phyloP scores from a whole-genome alignment of 2,888 invertebrate species.

The Caenorhabditis drosophilae region DNA sequence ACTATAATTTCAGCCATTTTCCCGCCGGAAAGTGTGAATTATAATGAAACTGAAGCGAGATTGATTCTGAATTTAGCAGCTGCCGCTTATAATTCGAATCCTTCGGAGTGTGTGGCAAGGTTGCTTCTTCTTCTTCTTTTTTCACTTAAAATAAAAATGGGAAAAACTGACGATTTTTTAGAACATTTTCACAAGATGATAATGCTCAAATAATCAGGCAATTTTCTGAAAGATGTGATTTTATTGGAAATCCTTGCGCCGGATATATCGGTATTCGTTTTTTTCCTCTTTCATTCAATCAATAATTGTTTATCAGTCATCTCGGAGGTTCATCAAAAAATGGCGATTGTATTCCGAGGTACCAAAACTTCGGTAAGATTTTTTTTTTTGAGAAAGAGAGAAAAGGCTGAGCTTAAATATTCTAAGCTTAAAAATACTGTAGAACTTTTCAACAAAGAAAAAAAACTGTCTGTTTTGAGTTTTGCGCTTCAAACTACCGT shows the following conservation, averaged over 20 bases:
- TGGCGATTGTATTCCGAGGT: conserved; percentile 41
- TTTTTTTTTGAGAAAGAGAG: background rate
- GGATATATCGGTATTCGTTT: conserved; percentile 31
- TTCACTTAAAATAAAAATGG: no score
- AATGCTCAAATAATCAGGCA: conserved; percentile 14
- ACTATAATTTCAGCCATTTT: conserved; percentile 8
- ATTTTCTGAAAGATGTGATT: conserved; percentile 36
- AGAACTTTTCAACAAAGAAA: no score
- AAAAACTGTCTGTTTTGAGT: no score
- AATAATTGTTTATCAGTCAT: conserved; percentile 17
- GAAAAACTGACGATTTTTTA: no score
- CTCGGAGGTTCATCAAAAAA: conserved; percentile 20
- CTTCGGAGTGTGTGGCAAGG: conserved; percentile 22
- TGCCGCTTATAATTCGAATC: conserved; percentile 48
- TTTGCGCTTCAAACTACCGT: no score
- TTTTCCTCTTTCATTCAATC: conserved; percentile 1
- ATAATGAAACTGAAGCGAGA: conserved; percentile 53
- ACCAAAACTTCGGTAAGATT: conserved; percentile 34
- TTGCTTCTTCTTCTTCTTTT: background rate
- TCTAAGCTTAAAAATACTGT: no score
- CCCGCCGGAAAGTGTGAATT: conserved; percentile 17
- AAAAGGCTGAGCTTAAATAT: background rate
- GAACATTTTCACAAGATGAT: conserved; percentile 21
- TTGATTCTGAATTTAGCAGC: conserved; percentile 47
- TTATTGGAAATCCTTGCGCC: conserved; percentile 43